phyloP scores from a whole-genome alignment of 2,888 invertebrate genomes.

The Pherbina coryleti region DNA sequence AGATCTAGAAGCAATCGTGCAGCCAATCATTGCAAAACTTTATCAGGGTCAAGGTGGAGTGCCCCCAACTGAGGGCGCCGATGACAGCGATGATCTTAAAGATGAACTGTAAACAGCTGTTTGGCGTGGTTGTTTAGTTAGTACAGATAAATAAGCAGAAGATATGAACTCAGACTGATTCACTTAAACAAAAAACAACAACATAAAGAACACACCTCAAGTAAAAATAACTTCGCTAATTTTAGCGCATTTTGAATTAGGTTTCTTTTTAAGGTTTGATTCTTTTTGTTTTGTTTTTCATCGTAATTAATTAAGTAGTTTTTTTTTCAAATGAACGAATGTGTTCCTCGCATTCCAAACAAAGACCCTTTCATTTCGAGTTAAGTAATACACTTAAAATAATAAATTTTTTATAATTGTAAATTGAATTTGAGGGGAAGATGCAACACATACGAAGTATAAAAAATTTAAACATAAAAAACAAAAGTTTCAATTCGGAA shows the following conservation, averaged over 20 bases:
- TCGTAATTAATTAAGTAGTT: constrained; percentile 35
- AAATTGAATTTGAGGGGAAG: constrained; percentile 16
- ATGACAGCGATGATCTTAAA: constrained; percentile 81
- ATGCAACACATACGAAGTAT: neutral
- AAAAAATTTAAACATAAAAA: constrained; percentile 2
- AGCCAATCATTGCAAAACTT: constrained; percentile 96
- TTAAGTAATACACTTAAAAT: constrained; percentile 20
- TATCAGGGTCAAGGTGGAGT: constrained; percentile 89
- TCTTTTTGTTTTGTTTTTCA: constrained; percentile 46
- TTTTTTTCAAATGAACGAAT: constrained; percentile 44
- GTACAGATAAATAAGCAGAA: constrained; percentile 1
- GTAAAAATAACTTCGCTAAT: constrained; percentile 38
- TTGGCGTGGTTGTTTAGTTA: constrained; percentile 18
- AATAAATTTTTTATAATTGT: constrained; percentile 22
- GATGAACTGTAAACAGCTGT: constrained; percentile 80
- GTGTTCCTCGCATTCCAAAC: constrained; percentile 54
- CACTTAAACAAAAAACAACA: constrained; percentile 49
- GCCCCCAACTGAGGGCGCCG: constrained; percentile 78
- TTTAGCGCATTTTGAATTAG: constrained; percentile 30
- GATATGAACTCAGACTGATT: constrained; percentile 61
- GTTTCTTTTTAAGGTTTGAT: constrained; percentile 10
- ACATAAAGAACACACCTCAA: constrained; percentile 42
- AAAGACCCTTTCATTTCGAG: constrained; percentile 3
- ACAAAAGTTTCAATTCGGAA: constrained; percentile 15
- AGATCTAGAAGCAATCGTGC: constrained; percentile 92